Conservation (phyloP, 2,113 vertebrate genomes). For the Callocephalon fimbriatum region DNA sequence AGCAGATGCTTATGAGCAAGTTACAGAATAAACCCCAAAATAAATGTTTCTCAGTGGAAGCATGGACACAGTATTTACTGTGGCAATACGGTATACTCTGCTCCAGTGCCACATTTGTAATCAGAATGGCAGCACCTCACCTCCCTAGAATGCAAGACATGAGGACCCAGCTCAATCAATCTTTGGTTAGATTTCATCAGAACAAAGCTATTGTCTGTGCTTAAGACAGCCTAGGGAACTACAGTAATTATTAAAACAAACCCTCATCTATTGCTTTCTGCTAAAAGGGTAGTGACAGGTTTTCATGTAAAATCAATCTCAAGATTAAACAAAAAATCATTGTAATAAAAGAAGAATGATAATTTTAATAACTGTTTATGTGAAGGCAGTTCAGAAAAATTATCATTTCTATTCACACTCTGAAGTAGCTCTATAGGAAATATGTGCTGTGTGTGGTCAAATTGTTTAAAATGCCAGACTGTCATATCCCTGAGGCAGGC, state of each 20-base stretch:
- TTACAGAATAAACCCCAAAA: constrained; percentile 33
- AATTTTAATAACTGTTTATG: constrained; percentile 11
- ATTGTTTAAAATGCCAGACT: not conserved
- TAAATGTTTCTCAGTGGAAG: constrained; percentile 24
- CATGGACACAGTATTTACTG: not conserved
- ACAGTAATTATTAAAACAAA: constrained; percentile 61
- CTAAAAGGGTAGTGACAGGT: constrained; percentile 2
- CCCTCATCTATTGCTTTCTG: not conserved
- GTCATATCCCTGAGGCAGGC: not conserved
- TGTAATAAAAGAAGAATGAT: constrained; percentile 7
- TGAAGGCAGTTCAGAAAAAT: not conserved
- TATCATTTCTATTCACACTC: not conserved
- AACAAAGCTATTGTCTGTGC: not conserved
- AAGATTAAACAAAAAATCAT: constrained; percentile 23
- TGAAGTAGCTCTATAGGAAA: not conserved
- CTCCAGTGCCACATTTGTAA: constrained; percentile 57
- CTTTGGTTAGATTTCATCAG: constrained; percentile 65
- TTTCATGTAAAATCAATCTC: constrained; percentile 54
- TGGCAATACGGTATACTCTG: not conserved
- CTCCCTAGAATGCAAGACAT: constrained; percentile 57
- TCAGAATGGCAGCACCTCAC: constrained; percentile 46
- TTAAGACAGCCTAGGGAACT: not conserved
- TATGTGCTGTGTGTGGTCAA: not conserved
- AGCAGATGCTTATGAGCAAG: not conserved
- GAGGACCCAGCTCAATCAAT: constrained; percentile 68